A percentile compares a stretch with the other conserved stretches of the same genome.
phyloP scores from a whole-genome alignment of 2,888 invertebrate species.

The Apocheima hispidaria region DNA sequence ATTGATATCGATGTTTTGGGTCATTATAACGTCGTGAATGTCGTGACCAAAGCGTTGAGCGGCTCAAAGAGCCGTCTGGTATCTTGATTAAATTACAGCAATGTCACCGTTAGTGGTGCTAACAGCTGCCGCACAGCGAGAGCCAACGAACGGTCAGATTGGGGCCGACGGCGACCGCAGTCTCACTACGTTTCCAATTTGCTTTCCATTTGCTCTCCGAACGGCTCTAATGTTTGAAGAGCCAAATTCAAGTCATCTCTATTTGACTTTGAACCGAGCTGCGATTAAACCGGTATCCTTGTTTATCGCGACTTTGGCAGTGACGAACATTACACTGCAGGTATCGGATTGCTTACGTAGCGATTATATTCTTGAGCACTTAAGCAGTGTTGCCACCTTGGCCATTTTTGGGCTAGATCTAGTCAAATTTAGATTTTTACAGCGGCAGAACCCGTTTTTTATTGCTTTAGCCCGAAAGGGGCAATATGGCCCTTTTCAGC shows the following conservation, averaged over 20 bases:
- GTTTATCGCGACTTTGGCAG: background rate
- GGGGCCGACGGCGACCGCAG: conserved; percentile 48
- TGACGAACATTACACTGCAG: background rate
- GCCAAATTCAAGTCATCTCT: conserved; percentile 56
- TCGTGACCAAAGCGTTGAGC: conserved; percentile 28
- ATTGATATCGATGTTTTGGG: conserved; percentile 24
- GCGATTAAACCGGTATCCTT: conserved; percentile 23
- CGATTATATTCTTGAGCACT: too few relatives aligned
- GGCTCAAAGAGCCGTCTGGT: conserved; percentile 27
- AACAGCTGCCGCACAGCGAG: conserved; percentile 36
- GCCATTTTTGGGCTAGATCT: too few relatives aligned
- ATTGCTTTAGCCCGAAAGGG: too few relatives aligned
- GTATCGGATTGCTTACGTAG: background rate
- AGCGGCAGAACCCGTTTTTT: too few relatives aligned
- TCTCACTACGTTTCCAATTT: conserved; percentile 66
- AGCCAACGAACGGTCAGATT: conserved; percentile 43
- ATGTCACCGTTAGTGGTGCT: conserved; percentile 57
- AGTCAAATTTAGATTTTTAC: too few relatives aligned
- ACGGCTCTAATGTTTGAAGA: conserved; percentile 56
- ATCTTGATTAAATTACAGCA: conserved; percentile 48
- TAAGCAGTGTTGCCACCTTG: too few relatives aligned
- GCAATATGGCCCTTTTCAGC: too few relatives aligned
- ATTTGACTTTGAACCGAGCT: conserved; percentile 44
- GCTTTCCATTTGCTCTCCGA: conserved; percentile 73
- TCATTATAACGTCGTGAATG: conserved; percentile 16